Base-by-base conservation (phyloP, 2,797 vertebrate genomes). In the Linurgus olivaceus region DNA sequence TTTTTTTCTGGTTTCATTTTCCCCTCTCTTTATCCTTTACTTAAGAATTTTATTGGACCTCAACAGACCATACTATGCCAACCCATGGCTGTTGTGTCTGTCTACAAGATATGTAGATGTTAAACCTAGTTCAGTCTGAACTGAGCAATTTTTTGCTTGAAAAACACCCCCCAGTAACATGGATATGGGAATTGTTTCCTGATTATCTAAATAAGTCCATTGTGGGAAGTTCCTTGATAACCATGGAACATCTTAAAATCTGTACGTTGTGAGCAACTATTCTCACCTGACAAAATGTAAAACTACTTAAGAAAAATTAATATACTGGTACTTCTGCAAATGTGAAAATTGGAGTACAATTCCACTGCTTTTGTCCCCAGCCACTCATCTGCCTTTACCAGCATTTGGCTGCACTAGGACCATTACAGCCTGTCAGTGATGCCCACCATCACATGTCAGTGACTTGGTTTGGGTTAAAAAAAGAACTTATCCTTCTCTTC, bases 281-380 rank as follows among this genome's bases (percentile, higher is more conserved):
- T 75, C 25, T 48, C 13, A 28, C 42, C 50, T 82, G 40, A 47
- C 58, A 73, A n/a, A 92, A 83, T n/a, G 8, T 26, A 52, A 81
- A 75, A 38, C 20, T 19, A 1, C 0, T 0, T 65, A 47, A 86
- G 61, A 84, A 75, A 71, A 93, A 31, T 28, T 0, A 72, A 28
- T 83, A 10, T n/a, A 5, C 9, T 28, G 16, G 3, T 70, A 54
- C 17, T 77, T 37, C 17, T 66, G 17, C 10, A 7, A 19, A 28
- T 11, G 4, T 81, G n/a, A 59, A 84, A 85, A 70, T 73, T 0
- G 0, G 19, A 11, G 11, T 50, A 12, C 15, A 28, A 0, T n/a
- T 87, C 42, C 20, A 65, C 7, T 54, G 24, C 37, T 81, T 8
- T 15, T 68, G 63, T 29, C 14, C 21, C 5, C 15, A 23, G 0